These are phyloP conservation scores for Oncopodura yosiiana DNA, from an alignment of 1,140 invertebrate genomes.

Conservation along the genomic window DNA sequence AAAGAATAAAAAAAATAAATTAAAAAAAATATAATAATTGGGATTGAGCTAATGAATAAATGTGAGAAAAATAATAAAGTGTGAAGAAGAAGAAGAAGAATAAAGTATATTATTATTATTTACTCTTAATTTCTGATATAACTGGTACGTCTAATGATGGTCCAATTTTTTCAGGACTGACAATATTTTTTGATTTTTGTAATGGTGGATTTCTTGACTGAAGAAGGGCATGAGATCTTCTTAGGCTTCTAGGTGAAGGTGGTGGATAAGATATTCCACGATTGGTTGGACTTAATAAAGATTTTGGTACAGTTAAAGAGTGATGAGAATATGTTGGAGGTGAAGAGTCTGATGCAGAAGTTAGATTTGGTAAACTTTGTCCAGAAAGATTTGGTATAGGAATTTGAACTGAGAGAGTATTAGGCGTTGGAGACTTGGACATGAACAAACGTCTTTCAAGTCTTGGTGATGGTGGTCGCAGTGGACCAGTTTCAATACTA, in stretches of 20 bases:
- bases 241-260: constrained; percentile 58
- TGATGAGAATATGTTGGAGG: constrained; percentile 42
- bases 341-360: constrained; percentile 45
- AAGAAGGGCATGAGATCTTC: constrained; percentile 56
- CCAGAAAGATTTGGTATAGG: constrained; percentile 52
- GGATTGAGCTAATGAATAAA: neutral
- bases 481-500: constrained; percentile 27
- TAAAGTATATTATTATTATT: constrained; percentile 40
- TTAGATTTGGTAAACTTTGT: constrained; percentile 62
- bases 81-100: neutral
- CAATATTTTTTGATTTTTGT: constrained; percentile 32
- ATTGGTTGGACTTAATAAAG: constrained; percentile 35
- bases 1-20: neutral
- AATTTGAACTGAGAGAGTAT: constrained; percentile 64
- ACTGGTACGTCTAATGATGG: constrained; percentile 16
- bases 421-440: constrained; percentile 47
- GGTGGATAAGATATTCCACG: constrained; percentile 65
- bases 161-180: constrained; percentile 18
- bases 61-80: neutral
- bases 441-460: constrained; percentile 35
- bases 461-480: constrained; percentile 34
- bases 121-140: constrained; percentile 39
- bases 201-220: constrained; percentile 63
- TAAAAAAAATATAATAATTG: constrained; percentile 8
- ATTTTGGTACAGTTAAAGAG: constrained; percentile 38